Percentiles rank a stretch among this genome's conserved stretches.
Conservation (phyloP, 2,888 invertebrate species). For the Zygaena filipendulae region DNA sequence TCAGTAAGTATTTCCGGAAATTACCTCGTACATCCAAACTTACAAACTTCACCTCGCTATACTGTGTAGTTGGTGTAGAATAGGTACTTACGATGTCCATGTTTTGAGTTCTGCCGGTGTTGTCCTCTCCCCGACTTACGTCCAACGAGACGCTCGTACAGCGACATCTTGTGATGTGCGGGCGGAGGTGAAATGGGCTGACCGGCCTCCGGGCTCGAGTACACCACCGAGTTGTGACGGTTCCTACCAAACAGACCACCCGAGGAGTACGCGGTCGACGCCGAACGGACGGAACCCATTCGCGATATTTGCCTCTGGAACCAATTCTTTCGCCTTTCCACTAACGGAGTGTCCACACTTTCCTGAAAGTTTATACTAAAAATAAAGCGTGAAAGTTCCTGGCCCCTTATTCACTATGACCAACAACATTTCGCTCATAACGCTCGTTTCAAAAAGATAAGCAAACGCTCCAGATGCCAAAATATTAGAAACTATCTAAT, state of each 20-base stretch:
- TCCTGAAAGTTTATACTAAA: constrained; percentile 69
- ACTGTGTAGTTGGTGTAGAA: too few species aligned
- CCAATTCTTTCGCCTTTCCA: constrained; percentile 88
- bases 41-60: too few species aligned
- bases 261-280: constrained; percentile 87
- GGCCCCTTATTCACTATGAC: too few species aligned
- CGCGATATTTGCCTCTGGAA: constrained; percentile 86
- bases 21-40: too few species aligned
- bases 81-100: too few species aligned
- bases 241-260: constrained; percentile 79
- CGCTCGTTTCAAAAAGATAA: too few species aligned
- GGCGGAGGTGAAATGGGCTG: constrained; percentile 43
- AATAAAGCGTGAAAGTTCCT: too few species aligned
- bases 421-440: too few species aligned
- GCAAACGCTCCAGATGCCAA: too few species aligned
- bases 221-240: constrained; percentile 81
- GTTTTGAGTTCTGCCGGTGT: constrained; percentile 70
- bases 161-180: constrained; percentile 77
- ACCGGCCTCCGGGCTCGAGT: constrained; percentile 72
- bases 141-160: constrained; percentile 86
- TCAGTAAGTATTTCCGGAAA: too few species aligned
- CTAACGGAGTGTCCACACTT: constrained; percentile 89
- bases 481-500: too few species aligned
- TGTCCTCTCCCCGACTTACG: constrained; percentile 80
- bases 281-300: constrained; percentile 87